Base-by-base conservation (phyloP, 2,888 invertebrate species). In the Ochlodes sylvanus region DNA sequence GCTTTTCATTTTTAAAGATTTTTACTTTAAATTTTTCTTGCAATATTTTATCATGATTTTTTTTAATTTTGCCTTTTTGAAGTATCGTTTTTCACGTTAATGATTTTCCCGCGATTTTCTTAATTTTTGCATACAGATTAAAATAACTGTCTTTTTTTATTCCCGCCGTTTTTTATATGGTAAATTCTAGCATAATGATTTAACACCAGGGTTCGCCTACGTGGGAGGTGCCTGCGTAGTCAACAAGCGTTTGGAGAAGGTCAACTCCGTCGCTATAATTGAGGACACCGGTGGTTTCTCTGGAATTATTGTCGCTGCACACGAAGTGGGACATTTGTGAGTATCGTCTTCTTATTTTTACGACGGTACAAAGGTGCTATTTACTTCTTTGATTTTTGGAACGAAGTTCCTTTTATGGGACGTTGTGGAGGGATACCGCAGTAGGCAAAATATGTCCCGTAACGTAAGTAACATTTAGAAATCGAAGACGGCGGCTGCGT, bases 251-350 rank as follows among this genome's bases (percentile, higher is more conserved):
- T 94, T 98, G 77, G 98, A 98, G 94, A 98, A 98, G 92, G 98
- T 98, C 76, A 98, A 98, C 94, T 98, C 98, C 69, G 98, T 98
- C 69, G 98, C 98, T 79, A 98, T 98, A 82, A 98, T 98, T 84
- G 98, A 98, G 90, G 98, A 98, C 85, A 98, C 98, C 44, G 98
- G 98, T 75, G 98, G 98, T 75, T 98, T 98, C 94, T 98, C 98
- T 79, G 98, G 98, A 72, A 98, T 98, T 84, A 98, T 98, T 82
- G 98, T 98, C 1, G 98, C 98, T 69, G 98, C 98, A 74, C 98
- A 98, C 87, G 98, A 98, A 96, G 98, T 98, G 77, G 98, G 98
- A 78, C 98, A 98, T 94, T 95, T 98, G 98, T 98, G 95, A 97
- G 98, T 96, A 69, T 17, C 57, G 19, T 19, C 50, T 44, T 27